Evolutionary conservation across 1,140 invertebrate species (phyloP), one percentile per base, ranked within the genome.

Genomic region (Sycophila sp.): DNA sequence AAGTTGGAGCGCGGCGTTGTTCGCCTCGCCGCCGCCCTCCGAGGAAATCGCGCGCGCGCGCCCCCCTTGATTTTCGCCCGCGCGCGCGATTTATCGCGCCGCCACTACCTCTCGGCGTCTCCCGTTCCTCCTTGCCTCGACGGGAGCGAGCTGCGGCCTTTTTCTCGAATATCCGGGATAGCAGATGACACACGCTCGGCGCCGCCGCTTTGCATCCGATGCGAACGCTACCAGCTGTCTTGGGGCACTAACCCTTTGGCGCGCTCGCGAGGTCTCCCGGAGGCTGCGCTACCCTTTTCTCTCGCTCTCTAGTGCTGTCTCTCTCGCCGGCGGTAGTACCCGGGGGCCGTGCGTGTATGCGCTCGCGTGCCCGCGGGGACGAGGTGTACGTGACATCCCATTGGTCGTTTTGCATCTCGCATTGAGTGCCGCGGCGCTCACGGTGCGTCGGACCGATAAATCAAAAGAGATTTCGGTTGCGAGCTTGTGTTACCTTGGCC

Each of bases 1-100:
- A n/a, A 79, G 80, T 80, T 79, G 73, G 79, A 76, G 75, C 75
- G 74, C 69, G 73, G 63, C 45, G 26, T 11, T 30, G 28, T 10
- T n/a, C 30, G 15, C 28, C 13, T 3, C 30, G 7, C n/a, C 15
- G 30, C 11, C 53, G 30, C 45, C 34, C 51, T 17, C 70, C 34
- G 67, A 30, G 70, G 63, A 62, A 71, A 72, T 71, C 70, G 47
- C 53, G 67, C 67, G 49, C 64, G 69, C 70, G 53, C 70, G 51
- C 60, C 56, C 64, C 51, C 19, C 51, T 28, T 45, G 38, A 60
- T 45, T 60, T 45, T 45, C 8, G 51, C 26, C 26, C 6, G 15
- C 26, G 8, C 38, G 4, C 15, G 40, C 60, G 60, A 63, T 63
- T 63, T 63, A 63, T 63, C 45, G 24, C 42, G n/a, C n/a, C n/a